Percentiles rank a stretch among this genome's conserved stretches.
Evolutionary conservation across 2,797 vertebrate genomes (phyloP).

Genomic region (Delichon dasypus): DNA sequence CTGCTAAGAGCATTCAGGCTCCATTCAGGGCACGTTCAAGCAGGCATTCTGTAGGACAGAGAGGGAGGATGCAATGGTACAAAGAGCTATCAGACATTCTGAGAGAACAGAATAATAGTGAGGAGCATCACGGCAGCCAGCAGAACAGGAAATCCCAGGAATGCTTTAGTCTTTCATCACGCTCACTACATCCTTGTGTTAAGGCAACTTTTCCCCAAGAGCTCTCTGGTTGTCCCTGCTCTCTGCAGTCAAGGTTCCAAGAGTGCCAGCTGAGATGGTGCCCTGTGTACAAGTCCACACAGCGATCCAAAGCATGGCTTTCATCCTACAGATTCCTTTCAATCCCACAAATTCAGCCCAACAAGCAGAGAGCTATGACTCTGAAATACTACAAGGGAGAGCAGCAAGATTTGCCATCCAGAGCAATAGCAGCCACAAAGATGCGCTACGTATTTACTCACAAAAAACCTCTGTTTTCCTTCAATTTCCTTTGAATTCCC

Average conservation of each 20-base stretch:
- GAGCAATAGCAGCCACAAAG: neutral
- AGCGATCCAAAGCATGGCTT: neutral
- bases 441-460: neutral
- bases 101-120: rapidly evolving
- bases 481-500: neutral
- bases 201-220: neutral
- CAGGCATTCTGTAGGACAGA: neutral
- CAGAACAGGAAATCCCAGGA: neutral
- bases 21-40: neutral
- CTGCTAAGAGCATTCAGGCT: neutral
- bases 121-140: neutral
- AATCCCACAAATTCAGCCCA: neutral
- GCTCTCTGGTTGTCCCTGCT: neutral
- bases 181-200: neutral
- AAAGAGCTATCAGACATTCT: neutral
- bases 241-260: neutral
- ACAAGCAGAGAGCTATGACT: neutral
- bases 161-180: neutral
- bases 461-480: neutral
- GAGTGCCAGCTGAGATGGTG: neutral
- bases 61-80: neutral
- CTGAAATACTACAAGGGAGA: neutral
- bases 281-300: rapidly evolving
- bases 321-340: neutral
- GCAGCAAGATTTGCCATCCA: neutral